Percentiles rank a stretch among this genome's conserved stretches.
phyloP scores from a whole-genome alignment of 2,888 invertebrate species.

The Biston stratarius region DNA sequence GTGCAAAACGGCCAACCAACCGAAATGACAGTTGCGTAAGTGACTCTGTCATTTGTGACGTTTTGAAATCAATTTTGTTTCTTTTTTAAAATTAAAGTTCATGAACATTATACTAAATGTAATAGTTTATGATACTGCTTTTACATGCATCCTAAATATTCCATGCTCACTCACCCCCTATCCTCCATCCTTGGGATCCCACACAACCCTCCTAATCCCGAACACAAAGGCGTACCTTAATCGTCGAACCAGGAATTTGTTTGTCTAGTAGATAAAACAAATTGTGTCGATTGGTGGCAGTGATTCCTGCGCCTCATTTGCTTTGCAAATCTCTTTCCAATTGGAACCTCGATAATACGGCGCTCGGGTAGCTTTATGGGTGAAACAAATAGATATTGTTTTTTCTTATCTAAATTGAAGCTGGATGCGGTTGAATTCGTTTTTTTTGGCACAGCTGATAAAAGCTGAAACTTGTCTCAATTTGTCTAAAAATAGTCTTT shows the following conservation, averaged over 20 bases:
- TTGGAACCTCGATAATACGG: constrained; percentile 24
- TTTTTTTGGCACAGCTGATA: neutral
- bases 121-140: neutral
- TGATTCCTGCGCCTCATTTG: constrained; percentile 38
- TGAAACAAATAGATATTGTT: constrained; percentile 14
- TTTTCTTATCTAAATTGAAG: constrained; percentile 10
- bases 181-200: constrained; percentile 18
- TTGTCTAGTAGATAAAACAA: constrained; percentile 69
- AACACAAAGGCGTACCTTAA: constrained; percentile 74
- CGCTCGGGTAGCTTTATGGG: constrained; percentile 20
- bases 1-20: too few species aligned
- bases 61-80: too few species aligned
- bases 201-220: constrained; percentile 27
- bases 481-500: too few species aligned
- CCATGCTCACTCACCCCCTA: constrained; percentile 27
- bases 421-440: neutral
- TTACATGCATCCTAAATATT: constrained; percentile 2
- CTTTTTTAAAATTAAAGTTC: too few species aligned
- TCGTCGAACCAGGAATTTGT: constrained; percentile 78
- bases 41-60: too few species aligned
- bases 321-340: constrained; percentile 39
- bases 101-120: too few species aligned
- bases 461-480: neutral
- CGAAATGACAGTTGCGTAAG: too few species aligned
- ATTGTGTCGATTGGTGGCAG: constrained; percentile 58